phyloP scores from a whole-genome alignment of 2,797 vertebrate genomes.

The Tapirus indicus region DNA sequence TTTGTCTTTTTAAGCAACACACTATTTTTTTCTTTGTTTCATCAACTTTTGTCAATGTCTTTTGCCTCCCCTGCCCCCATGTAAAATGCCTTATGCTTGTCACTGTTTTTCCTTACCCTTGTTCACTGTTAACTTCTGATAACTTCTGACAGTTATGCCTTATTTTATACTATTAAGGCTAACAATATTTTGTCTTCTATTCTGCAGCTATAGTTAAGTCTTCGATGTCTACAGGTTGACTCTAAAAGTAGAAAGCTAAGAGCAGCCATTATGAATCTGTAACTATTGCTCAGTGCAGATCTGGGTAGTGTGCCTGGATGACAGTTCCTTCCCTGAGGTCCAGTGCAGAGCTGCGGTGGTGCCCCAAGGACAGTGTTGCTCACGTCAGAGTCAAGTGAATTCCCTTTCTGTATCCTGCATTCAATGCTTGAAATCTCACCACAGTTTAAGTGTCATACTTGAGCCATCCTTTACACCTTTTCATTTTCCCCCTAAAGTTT shows the following conservation, averaged over 20 bases:
- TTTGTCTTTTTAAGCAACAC: neutral
- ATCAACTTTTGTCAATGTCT: neutral
- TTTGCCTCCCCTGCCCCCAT: neutral
- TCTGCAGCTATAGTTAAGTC: neutral
- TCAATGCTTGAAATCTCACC: neutral
- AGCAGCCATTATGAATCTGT: neutral
- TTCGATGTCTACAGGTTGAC: neutral
- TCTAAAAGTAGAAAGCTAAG: neutral
- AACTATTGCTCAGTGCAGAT: neutral
- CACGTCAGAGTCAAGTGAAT: accelerated
- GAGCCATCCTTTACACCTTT: neutral
- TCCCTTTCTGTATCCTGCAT: neutral
- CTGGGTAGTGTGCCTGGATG: accelerated
- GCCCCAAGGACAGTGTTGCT: accelerated
- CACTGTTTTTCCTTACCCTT: neutral
- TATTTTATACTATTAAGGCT: neutral
- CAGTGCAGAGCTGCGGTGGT: accelerated
- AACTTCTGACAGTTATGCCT: neutral
- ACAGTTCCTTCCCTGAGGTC: neutral
- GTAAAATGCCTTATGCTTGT: neutral
- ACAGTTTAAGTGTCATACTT: neutral
- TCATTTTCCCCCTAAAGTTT: neutral
- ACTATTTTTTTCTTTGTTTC: neutral
- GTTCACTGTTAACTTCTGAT: neutral
- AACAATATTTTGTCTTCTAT: neutral